These are phyloP conservation scores for Equus przewalskii DNA, from an alignment of 2,113 vertebrate genomes.

Conservation along the genomic window DNA sequence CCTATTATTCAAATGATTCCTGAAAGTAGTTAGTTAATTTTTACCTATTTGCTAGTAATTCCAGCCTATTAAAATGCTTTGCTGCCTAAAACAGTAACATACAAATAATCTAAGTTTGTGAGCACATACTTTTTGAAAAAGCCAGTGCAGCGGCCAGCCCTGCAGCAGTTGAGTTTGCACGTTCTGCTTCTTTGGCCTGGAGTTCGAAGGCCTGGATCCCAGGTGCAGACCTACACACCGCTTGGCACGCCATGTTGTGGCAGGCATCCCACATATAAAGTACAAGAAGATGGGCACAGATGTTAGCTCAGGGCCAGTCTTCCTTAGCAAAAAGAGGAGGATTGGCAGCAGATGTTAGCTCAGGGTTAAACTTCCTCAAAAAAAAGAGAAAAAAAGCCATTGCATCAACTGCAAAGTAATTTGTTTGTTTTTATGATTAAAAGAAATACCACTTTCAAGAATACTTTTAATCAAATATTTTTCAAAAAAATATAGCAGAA, in stretches of 20 bases:
- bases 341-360: no score
- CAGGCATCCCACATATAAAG: no score
- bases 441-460: background rate
- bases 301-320: no score
- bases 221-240: no score
- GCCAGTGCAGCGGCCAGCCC: no score
- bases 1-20: background rate
- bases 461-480: background rate
- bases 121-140: background rate
- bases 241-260: no score
- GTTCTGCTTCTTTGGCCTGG: no score
- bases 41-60: background rate
- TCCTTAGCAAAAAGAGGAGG: no score
- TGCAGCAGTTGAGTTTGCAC: no score
- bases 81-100: background rate
- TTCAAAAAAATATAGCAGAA: background rate
- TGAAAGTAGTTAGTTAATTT: background rate
- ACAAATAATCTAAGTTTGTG: background rate
- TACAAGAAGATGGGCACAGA: no score
- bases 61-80: background rate
- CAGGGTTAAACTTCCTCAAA: no score
- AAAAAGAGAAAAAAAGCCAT: background rate
- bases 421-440: slow-evolving; percentile 10
- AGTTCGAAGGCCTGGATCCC: no score
- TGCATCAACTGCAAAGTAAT: background rate